Evolutionary conservation across 2,113 vertebrate genomes (phyloP), one percentile per base, ranked within the genome.

Genomic region (Ceratotherium simum): DNA sequence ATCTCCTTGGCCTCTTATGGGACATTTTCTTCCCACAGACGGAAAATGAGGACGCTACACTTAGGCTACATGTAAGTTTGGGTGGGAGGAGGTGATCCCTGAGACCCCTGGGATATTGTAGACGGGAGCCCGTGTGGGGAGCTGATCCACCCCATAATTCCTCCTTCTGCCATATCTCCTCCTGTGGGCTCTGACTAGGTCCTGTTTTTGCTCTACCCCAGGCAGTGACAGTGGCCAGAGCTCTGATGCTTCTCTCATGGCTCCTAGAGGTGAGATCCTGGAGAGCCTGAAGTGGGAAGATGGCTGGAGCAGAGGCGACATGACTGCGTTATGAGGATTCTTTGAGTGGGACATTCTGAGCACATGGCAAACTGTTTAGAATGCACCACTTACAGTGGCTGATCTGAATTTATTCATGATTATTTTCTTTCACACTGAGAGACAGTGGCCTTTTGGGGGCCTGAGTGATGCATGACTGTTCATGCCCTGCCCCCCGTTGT

Each of bases 101-200:
- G 48, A 51, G 20, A 46, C 5, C 51, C 36, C 46, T 27, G 58
- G 76, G n/a, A 29, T 21, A 31, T 17, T 72, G 4, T 56, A 85
- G 39, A 67, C 14, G 12, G 4, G 0, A 85, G 0, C 0, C 0
- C 0, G 6, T 42, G 12, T 12, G 42, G 72, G 56, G 21, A 80
- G 27, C 13, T 58, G 16, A n/a, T 12, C 33, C 14, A 31, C 17
- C 27, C 16, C 6, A 46, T 18, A 11, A 69, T 6, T 39, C 36
- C 2, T 29, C 1, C 62, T 90, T 39, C 60, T 39, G 9, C 14
- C 16, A 14, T 29, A 56, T 58, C 27, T 62, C 64, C 9, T 62
- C 14, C 13, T 54, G 51, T 69, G 31, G 16, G 3, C 21, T 79
- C 64, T 89, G 46, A 13, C 36, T 23, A 48, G 18, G 0, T 85